Conservation (phyloP, 2,888 invertebrate genomes). For the Cataglyphis albicans region DNA sequence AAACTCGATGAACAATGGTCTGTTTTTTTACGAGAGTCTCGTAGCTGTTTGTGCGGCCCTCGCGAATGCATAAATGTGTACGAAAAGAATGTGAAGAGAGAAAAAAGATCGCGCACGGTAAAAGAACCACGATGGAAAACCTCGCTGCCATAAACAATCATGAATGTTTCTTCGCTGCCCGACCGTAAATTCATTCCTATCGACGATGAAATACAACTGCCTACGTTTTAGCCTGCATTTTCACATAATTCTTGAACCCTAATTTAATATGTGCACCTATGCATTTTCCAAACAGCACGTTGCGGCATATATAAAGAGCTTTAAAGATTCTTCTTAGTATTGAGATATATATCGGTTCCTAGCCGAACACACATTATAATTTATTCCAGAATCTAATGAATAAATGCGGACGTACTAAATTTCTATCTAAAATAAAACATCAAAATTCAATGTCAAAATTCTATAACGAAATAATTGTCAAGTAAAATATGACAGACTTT, state of each 20-base stretch:
- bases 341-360: conserved; percentile 29
- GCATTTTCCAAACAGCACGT: conserved; percentile 11
- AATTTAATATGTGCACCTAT: conserved; percentile 59
- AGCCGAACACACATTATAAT: background rate
- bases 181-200: conserved; percentile 79
- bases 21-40: conserved; percentile 68
- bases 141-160: conserved; percentile 78
- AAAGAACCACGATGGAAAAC: conserved; percentile 42
- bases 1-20: conserved; percentile 75
- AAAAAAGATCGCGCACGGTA: conserved; percentile 5
- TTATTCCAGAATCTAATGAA: background rate
- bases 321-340: background rate
- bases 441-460: conserved; percentile 9
- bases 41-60: conserved; percentile 64
- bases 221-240: conserved; percentile 41
- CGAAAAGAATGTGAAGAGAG: conserved; percentile 27
- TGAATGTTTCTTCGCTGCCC: conserved; percentile 75
- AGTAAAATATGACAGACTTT: background rate
- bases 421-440: background rate
- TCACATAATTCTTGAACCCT: conserved; percentile 48
- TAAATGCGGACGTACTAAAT: background rate
- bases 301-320: background rate
- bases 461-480: conserved; percentile 11
- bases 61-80: conserved; percentile 54
- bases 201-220: conserved; percentile 73